These are phyloP conservation scores for Drosophila takahashii DNA, from an alignment of 1,140 invertebrate species.

Conservation along the genomic window DNA sequence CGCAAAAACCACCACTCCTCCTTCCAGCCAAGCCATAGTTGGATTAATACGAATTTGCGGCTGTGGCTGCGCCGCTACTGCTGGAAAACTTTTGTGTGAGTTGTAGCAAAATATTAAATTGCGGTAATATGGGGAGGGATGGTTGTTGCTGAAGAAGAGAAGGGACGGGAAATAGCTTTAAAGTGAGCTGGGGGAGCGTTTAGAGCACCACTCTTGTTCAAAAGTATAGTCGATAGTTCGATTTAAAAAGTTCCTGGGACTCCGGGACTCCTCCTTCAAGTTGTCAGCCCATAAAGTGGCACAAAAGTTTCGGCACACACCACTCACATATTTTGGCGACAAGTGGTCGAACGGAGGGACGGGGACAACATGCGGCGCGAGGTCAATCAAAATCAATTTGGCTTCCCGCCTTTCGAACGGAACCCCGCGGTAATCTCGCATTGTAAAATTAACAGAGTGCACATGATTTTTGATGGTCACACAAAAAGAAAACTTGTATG, in stretches of 20 bases:
- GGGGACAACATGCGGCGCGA: slow-evolving; percentile 1
- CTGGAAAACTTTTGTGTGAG: slow-evolving; percentile 50
- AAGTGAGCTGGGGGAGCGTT: slow-evolving; percentile 7
- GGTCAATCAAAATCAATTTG: slow-evolving; percentile 41
- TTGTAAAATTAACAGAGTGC: slow-evolving; percentile 18
- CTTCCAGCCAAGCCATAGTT: neutral
- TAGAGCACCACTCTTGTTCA: slow-evolving; percentile 26
- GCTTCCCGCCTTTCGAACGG: slow-evolving; percentile 1
- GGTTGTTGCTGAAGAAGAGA: neutral
- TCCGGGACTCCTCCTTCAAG: slow-evolving; percentile 15
- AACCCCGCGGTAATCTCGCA: slow-evolving; percentile 6
- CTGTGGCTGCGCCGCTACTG: slow-evolving; percentile 9
- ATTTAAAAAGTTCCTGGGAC: slow-evolving; percentile 43
- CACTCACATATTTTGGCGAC: slow-evolving; percentile 22
- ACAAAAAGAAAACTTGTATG: neutral
- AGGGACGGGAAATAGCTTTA: neutral
- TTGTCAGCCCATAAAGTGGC: slow-evolving; percentile 11
- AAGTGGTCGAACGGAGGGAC: neutral
- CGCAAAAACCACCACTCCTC: neutral
- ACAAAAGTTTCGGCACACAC: slow-evolving; percentile 18
- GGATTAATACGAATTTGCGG: slow-evolving; percentile 40
- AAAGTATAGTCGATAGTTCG: slow-evolving; percentile 57
- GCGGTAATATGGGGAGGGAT: slow-evolving; percentile 13
- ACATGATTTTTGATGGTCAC: neutral
- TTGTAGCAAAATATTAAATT: slow-evolving; percentile 72